Percentiles rank a stretch among this genome's conserved stretches.
Evolutionary conservation across 2,113 vertebrate species (phyloP).

Genomic region (Callipepla squamata): DNA sequence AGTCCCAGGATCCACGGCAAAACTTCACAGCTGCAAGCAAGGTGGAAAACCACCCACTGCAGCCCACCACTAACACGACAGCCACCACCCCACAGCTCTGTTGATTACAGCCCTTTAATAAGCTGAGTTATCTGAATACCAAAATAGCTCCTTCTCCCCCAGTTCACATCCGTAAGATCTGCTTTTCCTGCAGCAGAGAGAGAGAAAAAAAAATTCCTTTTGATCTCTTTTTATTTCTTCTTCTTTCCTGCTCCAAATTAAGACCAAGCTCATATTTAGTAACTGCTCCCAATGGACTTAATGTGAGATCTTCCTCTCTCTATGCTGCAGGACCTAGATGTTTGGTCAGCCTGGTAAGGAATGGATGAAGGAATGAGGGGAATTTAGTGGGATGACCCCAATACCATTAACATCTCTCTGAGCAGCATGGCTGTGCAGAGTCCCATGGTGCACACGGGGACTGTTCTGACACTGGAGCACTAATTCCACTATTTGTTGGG

Average conservation of each 20-base stretch:
- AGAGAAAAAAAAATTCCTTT: neutral
- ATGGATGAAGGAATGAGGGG: neutral
- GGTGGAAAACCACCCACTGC: rapidly evolving
- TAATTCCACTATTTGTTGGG: neutral
- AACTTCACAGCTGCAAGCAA: neutral
- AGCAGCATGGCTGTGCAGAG: neutral
- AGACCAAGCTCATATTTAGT: neutral
- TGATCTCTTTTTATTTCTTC: neutral
- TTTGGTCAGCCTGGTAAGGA: neutral
- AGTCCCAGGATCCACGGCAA: rapidly evolving
- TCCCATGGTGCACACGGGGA: rapidly evolving
- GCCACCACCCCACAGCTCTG: neutral
- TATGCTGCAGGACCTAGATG: neutral
- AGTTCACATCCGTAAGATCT: rapidly evolving
- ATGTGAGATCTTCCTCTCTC: neutral
- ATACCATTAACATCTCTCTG: neutral
- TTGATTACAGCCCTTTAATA: neutral
- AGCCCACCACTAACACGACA: neutral
- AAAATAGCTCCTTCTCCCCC: neutral
- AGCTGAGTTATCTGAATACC: neutral
- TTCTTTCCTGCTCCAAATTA: neutral
- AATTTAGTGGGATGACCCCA: neutral
- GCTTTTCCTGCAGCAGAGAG: neutral
- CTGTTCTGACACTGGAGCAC: neutral
- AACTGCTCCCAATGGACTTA: neutral